Evolutionary conservation across 30 jellyfish, hydroid and myxozoan genomes (phyloP).

Genomic region (Hydra vulgaris): DNA sequence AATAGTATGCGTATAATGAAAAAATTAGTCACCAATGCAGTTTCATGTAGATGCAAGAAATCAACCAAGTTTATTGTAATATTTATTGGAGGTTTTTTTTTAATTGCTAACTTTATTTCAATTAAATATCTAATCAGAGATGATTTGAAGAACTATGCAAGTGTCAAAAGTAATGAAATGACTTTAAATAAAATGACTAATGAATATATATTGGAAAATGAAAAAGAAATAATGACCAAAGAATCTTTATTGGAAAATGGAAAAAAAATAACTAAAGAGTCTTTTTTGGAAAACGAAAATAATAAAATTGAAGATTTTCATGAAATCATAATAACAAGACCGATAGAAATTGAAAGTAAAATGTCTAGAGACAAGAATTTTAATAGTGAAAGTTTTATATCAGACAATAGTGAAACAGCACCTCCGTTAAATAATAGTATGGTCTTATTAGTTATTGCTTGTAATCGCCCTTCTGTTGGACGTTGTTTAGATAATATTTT

Average conservation of each 20-base stretch:
- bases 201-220: background rate
- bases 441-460: constrained; percentile 76
- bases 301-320: background rate
- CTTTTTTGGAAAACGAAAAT: background rate
- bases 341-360: background rate
- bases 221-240: background rate
- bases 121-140: background rate
- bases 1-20: constrained; percentile 10
- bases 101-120: constrained; percentile 1
- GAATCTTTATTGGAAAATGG: background rate
- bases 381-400: background rate
- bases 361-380: background rate
- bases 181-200: too few species aligned
- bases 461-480: constrained; percentile 92
- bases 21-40: constrained; percentile 1
- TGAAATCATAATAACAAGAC: background rate
- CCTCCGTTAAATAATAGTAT: background rate
- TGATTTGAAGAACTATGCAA: background rate
- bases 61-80: background rate
- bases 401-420: background rate
- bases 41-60: constrained; percentile 3
- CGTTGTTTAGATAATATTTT: constrained; percentile 77
- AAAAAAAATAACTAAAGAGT: background rate
- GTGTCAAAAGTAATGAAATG: too few species aligned
- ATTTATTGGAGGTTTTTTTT: background rate